Evolutionary conservation across 2,113 vertebrate species (phyloP), one percentile per base, ranked within the genome.

Genomic region (Tympanuchus pallidicinctus): DNA sequence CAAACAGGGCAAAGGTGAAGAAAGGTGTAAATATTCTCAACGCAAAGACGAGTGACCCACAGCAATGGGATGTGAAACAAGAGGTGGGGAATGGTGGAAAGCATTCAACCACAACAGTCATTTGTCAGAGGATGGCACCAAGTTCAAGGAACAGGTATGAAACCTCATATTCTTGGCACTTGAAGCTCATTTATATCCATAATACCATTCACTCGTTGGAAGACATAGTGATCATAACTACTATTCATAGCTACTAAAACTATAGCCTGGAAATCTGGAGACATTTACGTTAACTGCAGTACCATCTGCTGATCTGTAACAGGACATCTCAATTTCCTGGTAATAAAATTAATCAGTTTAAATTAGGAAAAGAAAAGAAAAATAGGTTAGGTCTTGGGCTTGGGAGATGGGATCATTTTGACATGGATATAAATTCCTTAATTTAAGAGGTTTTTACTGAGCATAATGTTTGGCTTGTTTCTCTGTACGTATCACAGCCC

Each of bases 1-100:
- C 38, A 73, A 42, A 57, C 97, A 98, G 98, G 90, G 98, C 98
- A 22, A 98, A 98, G 93, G 98, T 98, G 92, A 98, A 98, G 97
- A 98, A 98, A 64, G 98, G 98, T 0, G 97, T 98, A 60, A 98
- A 96, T 76, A 96, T 98, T 27, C 95, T 98, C 15, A 84, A 89
- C 0, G 87, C 96, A 0, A 97, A 86, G 95, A 88, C 93, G 5
- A 97, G 97, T 1, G 97, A 98, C 80, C 97, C 98, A 1, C 94
- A 28, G 45, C 98, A 96, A 78, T 98, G 98, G 98, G 97, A 97
- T 0, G 82, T 98, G 66, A 94, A 88, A 6, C 98, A 98, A 45
- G 97, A 98, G 84, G 77, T 97, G 74, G 98, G 97, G 5, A 97
- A 96, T 0, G 97, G 97, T 15, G 98, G 98, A 3, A 98, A 98